Conservation (phyloP, 2,113 vertebrate genomes). For the Smithornis capensis region DNA sequence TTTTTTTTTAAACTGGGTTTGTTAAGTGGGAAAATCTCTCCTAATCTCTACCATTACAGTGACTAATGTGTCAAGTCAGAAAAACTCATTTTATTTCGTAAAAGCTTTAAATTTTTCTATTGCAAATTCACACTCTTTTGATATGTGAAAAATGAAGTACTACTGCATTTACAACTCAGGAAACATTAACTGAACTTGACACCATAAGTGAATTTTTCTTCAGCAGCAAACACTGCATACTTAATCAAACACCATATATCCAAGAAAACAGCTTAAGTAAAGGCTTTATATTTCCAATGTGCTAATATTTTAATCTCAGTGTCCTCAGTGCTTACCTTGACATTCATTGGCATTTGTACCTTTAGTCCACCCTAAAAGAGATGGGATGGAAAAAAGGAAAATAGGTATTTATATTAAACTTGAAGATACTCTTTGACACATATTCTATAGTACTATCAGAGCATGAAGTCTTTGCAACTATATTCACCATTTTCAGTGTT, state of each 20-base stretch:
- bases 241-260: not conserved
- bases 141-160: not conserved
- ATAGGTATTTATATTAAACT: not conserved
- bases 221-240: not conserved
- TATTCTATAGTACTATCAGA: not conserved
- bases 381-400: not conserved
- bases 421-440: not conserved
- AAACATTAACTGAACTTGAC: not conserved
- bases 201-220: not conserved
- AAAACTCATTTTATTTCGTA: not conserved
- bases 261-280: not conserved
- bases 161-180: not conserved
- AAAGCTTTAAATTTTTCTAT: not conserved
- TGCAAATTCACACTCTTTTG: not conserved
- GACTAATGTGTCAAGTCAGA: not conserved
- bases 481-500: not conserved
- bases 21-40: not conserved
- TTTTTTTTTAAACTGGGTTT: not conserved
- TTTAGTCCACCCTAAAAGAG: conserved; percentile 79
- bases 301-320: not conserved
- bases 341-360: conserved; percentile 81
- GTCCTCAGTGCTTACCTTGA: conserved; percentile 71
- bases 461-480: not conserved
- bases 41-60: not conserved
- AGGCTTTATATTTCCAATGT: not conserved